These are phyloP conservation scores for Aphelinus atriplicis DNA, from an alignment of 1,140 invertebrate species.

Conservation along the genomic window DNA sequence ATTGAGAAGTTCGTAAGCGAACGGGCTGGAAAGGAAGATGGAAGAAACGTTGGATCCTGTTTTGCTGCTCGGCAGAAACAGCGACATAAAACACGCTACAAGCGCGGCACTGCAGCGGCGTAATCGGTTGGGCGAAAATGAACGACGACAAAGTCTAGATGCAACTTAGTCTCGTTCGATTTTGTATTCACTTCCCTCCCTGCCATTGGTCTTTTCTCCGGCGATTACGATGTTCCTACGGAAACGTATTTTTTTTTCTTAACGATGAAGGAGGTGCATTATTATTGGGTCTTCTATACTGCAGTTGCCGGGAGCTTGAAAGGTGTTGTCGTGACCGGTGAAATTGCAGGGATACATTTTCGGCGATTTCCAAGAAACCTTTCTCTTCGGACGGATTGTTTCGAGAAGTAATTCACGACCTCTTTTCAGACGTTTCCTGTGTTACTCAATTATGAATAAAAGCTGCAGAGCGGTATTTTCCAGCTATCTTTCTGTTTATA, in stretches of 20 bases:
- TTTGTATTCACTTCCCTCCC: no score
- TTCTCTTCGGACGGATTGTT: no score
- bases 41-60: background rate
- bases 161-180: no score
- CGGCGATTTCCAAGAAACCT: no score
- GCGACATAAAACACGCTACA: no score
- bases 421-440: no score
- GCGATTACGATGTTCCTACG: conserved; percentile 14
- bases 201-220: no score
- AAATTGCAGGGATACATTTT: background rate
- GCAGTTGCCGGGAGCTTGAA: background rate
- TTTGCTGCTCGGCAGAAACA: background rate
- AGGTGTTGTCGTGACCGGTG: background rate
- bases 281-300: background rate
- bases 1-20: no score
- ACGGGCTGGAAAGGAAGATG: background rate
- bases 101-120: background rate
- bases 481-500: no score
- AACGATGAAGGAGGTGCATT: background rate
- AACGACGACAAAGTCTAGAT: background rate
- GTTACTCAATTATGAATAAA: no score
- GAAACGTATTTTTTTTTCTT: background rate
- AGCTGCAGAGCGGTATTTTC: no score
- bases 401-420: no score
- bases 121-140: conserved; percentile 23